phyloP scores from a whole-genome alignment of 2,888 invertebrate species.

The Sminthurinus aureus region DNA sequence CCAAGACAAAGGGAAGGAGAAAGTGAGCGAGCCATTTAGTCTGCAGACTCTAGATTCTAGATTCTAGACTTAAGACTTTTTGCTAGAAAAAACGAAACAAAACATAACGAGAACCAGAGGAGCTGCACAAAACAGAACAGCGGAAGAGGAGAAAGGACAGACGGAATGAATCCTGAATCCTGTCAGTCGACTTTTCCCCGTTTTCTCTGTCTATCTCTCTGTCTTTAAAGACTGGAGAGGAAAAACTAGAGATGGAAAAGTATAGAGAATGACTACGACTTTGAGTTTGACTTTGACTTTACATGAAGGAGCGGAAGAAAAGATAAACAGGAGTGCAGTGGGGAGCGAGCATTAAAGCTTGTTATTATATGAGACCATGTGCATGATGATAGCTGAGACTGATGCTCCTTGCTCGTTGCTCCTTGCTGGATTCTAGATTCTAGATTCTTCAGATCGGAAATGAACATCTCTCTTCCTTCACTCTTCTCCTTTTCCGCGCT shows the following conservation, averaged over 20 bases:
- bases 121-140: too few species aligned
- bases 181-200: too few species aligned
- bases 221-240: not conserved
- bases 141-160: not conserved
- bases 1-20: not conserved
- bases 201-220: too few species aligned
- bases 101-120: not conserved
- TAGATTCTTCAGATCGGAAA: not conserved
- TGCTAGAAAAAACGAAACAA: not conserved
- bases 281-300: not conserved
- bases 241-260: not conserved
- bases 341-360: not conserved
- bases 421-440: not conserved
- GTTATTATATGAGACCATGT: conserved; percentile 7
- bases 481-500: not conserved
- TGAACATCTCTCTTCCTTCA: conserved; percentile 1
- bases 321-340: conserved; percentile 5
- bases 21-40: not conserved
- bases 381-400: conserved; percentile 2
- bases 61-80: not conserved
- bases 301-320: not conserved
- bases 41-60: too few species aligned
- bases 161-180: too few species aligned
- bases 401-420: too few species aligned
- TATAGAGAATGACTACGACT: not conserved